Conservation (phyloP, 2,113 vertebrate species). For the Pseudonaja textilis region DNA sequence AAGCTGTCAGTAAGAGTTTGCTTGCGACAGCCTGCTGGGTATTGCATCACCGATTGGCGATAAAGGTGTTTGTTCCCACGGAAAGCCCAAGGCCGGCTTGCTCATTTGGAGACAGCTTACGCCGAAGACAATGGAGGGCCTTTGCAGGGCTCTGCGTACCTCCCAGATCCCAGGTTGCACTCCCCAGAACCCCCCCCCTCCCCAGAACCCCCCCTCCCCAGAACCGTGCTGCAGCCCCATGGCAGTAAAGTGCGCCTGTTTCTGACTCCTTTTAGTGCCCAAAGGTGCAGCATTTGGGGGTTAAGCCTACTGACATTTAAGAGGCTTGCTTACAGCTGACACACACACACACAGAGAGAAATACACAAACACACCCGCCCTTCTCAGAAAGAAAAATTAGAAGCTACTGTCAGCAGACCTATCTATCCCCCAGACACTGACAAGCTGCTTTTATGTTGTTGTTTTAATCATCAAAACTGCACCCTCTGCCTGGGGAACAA, state of each 20-base stretch:
- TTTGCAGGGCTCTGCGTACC: not conserved
- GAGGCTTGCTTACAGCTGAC: not conserved
- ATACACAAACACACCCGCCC: not conserved
- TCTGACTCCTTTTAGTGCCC: not conserved
- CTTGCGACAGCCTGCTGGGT: not conserved
- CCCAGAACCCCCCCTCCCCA: accelerated
- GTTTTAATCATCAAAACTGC: not conserved
- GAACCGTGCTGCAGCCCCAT: not conserved
- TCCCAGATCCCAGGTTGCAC: not conserved
- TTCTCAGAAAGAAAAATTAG: not conserved
- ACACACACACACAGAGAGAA: not conserved
- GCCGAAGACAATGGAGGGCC: not conserved
- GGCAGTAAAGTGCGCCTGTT: not conserved
- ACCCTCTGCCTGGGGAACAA: not conserved
- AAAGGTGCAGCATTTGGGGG: not conserved
- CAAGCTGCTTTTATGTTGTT: no score
- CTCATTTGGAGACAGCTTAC: not conserved
- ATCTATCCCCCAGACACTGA: not conserved
- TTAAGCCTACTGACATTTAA: not conserved
- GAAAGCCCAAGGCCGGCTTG: not conserved
- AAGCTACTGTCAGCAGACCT: not conserved
- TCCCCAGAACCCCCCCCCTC: not conserved
- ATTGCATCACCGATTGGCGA: not conserved
- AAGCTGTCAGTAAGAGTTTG: not conserved
- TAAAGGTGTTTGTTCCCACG: not conserved